Evolutionary conservation across 2,113 vertebrate species (phyloP).

Genomic region (Pollachius pollachius): DNA sequence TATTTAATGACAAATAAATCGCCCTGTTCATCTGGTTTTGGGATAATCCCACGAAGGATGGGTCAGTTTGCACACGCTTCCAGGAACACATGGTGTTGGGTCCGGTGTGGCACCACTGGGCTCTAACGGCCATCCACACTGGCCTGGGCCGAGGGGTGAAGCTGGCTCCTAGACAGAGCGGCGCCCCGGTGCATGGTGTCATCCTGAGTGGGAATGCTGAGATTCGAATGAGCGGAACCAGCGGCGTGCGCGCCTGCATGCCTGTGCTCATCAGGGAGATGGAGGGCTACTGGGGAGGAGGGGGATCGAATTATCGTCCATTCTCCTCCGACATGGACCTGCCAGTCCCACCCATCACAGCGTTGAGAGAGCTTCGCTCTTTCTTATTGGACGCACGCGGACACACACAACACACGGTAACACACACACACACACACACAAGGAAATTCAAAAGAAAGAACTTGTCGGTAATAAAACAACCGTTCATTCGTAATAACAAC

Average conservation of each 20-base stretch:
- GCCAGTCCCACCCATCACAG: conserved; percentile 5
- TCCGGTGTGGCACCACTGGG: conserved; percentile 27
- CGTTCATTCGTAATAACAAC: no score
- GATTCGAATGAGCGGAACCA: conserved; percentile 12
- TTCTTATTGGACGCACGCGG: background rate
- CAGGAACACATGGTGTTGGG: conserved; percentile 57
- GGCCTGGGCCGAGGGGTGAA: conserved; percentile 31
- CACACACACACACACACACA: background rate
- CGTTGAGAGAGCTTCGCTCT: background rate
- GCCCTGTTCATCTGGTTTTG: conserved; percentile 28
- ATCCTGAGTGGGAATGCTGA: conserved; percentile 66
- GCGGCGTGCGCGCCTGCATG: conserved; percentile 7
- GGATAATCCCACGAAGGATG: background rate
- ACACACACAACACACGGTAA: background rate
- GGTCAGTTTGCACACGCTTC: conserved; percentile 41
- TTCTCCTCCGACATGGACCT: no score
- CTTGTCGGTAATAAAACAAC: background rate
- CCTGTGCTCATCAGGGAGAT: conserved; percentile 8
- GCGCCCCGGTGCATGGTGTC: conserved; percentile 60
- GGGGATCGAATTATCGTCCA: no score
- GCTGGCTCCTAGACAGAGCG: conserved; percentile 53
- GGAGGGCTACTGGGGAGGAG: no score
- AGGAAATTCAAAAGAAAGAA: background rate
- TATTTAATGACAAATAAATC: conserved; percentile 34
- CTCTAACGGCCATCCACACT: conserved; percentile 42